Conservation (phyloP, 2,888 invertebrate species). For the Nymphalis polychloros region DNA sequence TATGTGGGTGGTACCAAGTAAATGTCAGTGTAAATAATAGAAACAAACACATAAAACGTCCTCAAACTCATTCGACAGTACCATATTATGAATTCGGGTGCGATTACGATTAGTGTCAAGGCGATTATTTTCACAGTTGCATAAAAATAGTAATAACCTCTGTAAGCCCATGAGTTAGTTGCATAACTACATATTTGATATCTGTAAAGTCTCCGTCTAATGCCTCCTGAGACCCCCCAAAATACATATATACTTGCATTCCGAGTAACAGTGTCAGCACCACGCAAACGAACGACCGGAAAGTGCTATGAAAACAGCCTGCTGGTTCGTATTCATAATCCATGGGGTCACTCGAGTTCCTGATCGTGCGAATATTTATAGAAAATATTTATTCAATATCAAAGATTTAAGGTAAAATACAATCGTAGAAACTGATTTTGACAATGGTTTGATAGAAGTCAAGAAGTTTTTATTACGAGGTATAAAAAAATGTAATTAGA, state of each 20-base stretch:
- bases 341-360: constrained; percentile 41
- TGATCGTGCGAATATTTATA: background rate
- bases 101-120: too few relatives aligned
- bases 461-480: too few relatives aligned
- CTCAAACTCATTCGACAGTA: too few relatives aligned
- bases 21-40: too few relatives aligned
- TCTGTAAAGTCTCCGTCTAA: constrained; percentile 63
- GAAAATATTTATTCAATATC: background rate
- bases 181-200: constrained; percentile 67
- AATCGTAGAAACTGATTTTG: background rate
- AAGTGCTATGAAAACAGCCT: constrained; percentile 51
- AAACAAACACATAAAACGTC: too few relatives aligned
- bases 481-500: too few relatives aligned
- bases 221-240: constrained; percentile 56
- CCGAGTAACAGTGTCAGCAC: constrained; percentile 60
- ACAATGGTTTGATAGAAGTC: constrained; percentile 1
- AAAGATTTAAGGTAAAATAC: background rate
- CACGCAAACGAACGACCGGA: constrained; percentile 64
- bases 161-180: constrained; percentile 62
- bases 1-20: too few relatives aligned
- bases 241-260: constrained; percentile 62
- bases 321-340: constrained; percentile 51
- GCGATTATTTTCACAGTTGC: too few relatives aligned
- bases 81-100: too few relatives aligned
- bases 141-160: constrained; percentile 58